A percentile compares a stretch with the other conserved stretches of the same genome.
Evolutionary conservation across 2,888 invertebrate genomes (phyloP).

Genomic region (Tenodera sinensis): DNA sequence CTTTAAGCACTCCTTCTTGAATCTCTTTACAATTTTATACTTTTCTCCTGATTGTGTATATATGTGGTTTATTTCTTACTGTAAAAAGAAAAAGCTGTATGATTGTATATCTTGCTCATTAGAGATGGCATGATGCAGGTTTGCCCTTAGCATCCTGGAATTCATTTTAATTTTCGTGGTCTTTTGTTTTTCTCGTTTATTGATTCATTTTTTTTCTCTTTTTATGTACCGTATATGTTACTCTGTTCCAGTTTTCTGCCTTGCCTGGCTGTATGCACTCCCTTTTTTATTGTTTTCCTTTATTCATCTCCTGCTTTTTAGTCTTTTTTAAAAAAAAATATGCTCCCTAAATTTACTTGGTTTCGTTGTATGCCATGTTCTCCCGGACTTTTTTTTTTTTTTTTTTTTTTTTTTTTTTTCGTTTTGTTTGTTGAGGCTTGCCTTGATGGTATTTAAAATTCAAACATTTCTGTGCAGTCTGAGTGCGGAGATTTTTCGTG

Average conservation of each 20-base stretch:
- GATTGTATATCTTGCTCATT: background rate
- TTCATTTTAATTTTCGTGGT: background rate
- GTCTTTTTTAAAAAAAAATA: background rate
- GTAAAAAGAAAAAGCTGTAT: no score
- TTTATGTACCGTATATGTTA: background rate
- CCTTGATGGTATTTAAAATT: no score
- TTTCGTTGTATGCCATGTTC: background rate
- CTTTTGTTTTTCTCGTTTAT: background rate
- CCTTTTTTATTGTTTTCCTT: background rate
- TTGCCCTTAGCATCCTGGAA: background rate
- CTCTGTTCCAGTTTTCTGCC: background rate
- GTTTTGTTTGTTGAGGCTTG: no score
- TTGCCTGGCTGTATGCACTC: background rate
- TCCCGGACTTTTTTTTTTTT: no score
- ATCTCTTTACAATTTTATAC: no score
- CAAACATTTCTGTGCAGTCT: no score
- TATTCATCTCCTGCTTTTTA: background rate
- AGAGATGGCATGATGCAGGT: background rate
- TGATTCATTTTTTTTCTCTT: background rate
- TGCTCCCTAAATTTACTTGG: background rate
- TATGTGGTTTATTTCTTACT: no score
- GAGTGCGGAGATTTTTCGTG: no score
- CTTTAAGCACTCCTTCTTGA: no score
- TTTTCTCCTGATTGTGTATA: no score
- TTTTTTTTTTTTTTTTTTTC: no score